Evolutionary conservation across 2,797 vertebrate species (phyloP).

Genomic region (Sebastes itinus): DNA sequence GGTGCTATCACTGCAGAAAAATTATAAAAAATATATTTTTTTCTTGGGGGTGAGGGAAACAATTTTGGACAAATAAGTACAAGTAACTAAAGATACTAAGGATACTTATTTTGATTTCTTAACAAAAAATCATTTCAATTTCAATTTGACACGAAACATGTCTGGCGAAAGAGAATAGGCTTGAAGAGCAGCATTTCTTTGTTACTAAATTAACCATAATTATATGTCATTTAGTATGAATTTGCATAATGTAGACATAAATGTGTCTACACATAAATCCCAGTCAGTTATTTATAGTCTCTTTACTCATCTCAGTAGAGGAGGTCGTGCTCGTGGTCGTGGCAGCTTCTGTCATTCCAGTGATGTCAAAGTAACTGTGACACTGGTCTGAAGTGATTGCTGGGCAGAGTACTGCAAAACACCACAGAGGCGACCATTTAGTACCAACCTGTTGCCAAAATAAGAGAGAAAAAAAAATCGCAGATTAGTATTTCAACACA

Average conservation of each 20-base stretch:
- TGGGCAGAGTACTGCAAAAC: slow-evolving; percentile 6
- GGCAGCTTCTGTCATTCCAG: slow-evolving; percentile 43
- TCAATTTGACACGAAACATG: background rate
- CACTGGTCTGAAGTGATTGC: slow-evolving; percentile 42
- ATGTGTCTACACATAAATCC: background rate
- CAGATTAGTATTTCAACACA: slow-evolving; percentile 50
- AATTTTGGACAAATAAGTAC: background rate
- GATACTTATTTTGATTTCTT: background rate
- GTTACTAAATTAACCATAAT: background rate
- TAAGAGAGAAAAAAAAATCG: background rate
- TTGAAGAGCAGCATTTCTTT: background rate
- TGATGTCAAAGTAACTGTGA: slow-evolving; percentile 35
- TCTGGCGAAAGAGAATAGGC: background rate
- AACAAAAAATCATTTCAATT: background rate
- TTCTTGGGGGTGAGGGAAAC: background rate
- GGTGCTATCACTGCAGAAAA: too few relatives aligned
- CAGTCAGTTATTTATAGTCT: slow-evolving; percentile 32
- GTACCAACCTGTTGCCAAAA: slow-evolving; percentile 12
- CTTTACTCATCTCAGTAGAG: background rate
- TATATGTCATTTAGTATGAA: background rate
- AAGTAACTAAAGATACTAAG: background rate
- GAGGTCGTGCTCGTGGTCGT: slow-evolving; percentile 7
- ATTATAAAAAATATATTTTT: too few relatives aligned
- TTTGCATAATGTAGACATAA: background rate
- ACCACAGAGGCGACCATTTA: slow-evolving; percentile 41